A percentile compares a stretch with the other conserved stretches of the same genome.
phyloP scores from a whole-genome alignment of 2,113 vertebrate genomes.

The Alethe castanea region DNA sequence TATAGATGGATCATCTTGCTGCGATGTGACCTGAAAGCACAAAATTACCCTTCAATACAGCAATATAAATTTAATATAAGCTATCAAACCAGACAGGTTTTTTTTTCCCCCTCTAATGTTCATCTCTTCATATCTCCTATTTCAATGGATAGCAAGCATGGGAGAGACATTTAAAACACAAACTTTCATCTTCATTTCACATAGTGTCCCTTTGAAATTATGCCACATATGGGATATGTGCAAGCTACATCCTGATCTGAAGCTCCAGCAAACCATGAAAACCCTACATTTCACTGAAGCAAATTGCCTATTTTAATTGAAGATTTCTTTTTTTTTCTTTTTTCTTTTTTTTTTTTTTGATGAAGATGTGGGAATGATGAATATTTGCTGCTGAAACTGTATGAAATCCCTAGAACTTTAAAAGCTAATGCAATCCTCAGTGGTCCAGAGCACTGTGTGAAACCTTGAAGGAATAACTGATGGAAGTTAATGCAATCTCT shows the following conservation, averaged over 20 bases:
- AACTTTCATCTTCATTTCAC: constrained; percentile 1
- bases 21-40: not conserved
- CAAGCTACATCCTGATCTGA: not conserved
- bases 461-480: not conserved
- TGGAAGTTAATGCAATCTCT: not conserved
- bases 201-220: constrained; percentile 22
- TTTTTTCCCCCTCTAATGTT: not conserved
- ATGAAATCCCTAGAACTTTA: not conserved
- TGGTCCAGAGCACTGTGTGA: not conserved
- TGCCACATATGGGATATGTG: not conserved
- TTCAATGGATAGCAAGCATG: not conserved
- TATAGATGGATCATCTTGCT: not conserved
- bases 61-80: not conserved
- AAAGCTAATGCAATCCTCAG: not conserved
- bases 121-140: not conserved
- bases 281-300: not conserved
- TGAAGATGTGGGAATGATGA: not conserved
- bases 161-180: not conserved
- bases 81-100: not conserved
- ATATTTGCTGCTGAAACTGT: not conserved
- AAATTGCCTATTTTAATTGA: not conserved
- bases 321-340: not conserved
- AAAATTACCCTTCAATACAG: not conserved
- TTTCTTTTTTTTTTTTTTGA: not conserved
- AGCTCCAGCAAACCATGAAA: not conserved